A percentile compares a stretch with the other conserved stretches of the same genome.
Conservation (phyloP, 2,113 vertebrate species). For the Carassius carassius region DNA sequence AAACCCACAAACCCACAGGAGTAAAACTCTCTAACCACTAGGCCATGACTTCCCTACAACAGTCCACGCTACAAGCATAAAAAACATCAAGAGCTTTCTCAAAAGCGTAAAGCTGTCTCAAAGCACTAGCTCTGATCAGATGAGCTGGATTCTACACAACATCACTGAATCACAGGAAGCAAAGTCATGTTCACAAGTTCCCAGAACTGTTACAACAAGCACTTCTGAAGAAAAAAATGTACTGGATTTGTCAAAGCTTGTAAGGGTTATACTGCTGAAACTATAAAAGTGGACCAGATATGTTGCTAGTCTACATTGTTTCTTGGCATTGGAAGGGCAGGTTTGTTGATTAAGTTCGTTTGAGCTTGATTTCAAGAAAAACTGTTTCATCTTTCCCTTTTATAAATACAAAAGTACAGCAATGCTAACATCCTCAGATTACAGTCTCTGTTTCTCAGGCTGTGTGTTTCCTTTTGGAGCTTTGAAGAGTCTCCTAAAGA, state of each 20-base stretch:
- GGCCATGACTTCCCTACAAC: too few species aligned
- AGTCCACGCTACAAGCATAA: not conserved
- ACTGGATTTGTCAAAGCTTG: not conserved
- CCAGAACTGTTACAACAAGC: not conserved
- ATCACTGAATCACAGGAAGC: not conserved
- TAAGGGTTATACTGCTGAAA: not conserved
- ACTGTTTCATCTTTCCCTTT: slow-evolving; percentile 16
- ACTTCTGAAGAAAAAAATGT: not conserved
- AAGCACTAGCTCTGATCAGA: not conserved
- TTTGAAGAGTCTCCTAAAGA: slow-evolving; percentile 25
- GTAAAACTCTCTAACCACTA: too few species aligned
- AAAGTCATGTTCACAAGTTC: not conserved
- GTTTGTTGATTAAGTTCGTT: slow-evolving; percentile 24
- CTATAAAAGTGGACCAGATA: not conserved
- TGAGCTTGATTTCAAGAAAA: slow-evolving; percentile 9
- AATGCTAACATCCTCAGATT: slow-evolving; percentile 17
- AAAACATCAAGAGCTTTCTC: not conserved
- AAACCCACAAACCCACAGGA: too few species aligned
- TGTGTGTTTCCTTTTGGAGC: slow-evolving; percentile 10
- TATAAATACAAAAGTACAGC: slow-evolving; percentile 14
- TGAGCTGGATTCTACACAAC: slow-evolving; percentile 4
- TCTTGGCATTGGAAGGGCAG: not conserved
- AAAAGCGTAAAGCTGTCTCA: not conserved
- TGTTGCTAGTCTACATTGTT: not conserved
- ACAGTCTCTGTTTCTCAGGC: not conserved